phyloP scores from a whole-genome alignment of 2,113 vertebrate species.

The Cololabis saira region DNA sequence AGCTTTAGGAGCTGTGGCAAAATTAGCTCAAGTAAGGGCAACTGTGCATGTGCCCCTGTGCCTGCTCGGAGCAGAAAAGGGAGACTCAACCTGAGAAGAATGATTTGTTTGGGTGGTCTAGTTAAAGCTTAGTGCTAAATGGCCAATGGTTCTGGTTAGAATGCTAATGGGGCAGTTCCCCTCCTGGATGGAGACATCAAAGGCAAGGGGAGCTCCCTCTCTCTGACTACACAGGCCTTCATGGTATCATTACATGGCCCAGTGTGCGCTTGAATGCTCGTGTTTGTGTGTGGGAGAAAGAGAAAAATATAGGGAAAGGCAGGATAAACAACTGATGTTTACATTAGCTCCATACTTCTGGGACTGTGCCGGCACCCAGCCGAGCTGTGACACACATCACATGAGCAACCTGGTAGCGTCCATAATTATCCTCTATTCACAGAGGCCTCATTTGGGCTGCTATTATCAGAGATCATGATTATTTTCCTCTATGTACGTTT shows the following conservation, averaged over 20 bases:
- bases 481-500: slow-evolving; percentile 66
- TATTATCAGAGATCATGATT: slow-evolving; percentile 77
- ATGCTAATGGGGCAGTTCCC: slow-evolving; percentile 74
- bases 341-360: slow-evolving; percentile 59
- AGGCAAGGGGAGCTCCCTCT: slow-evolving; percentile 54
- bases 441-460: slow-evolving; percentile 68
- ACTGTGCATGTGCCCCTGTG: slow-evolving; percentile 37
- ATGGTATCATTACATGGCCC: slow-evolving; percentile 58
- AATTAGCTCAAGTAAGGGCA: slow-evolving; percentile 46
- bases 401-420: slow-evolving; percentile 63
- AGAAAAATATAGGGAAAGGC: slow-evolving; percentile 22
- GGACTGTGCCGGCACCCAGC: slow-evolving; percentile 62
- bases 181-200: slow-evolving; percentile 76
- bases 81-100: slow-evolving; percentile 44
- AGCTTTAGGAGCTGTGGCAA: slow-evolving; percentile 45
- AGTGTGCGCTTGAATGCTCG: slow-evolving; percentile 23
- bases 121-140: slow-evolving; percentile 72
- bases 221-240: slow-evolving; percentile 51
- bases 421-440: slow-evolving; percentile 75
- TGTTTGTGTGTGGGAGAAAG: slow-evolving; percentile 13
- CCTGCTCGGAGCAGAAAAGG: slow-evolving; percentile 38
- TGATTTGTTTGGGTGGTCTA: slow-evolving; percentile 77
- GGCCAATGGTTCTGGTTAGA: slow-evolving; percentile 65
- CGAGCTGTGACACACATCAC: slow-evolving; percentile 69
- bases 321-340: slow-evolving; percentile 65